phyloP scores from a whole-genome alignment of 2,888 invertebrate genomes.

The Calameuta filiformis region DNA sequence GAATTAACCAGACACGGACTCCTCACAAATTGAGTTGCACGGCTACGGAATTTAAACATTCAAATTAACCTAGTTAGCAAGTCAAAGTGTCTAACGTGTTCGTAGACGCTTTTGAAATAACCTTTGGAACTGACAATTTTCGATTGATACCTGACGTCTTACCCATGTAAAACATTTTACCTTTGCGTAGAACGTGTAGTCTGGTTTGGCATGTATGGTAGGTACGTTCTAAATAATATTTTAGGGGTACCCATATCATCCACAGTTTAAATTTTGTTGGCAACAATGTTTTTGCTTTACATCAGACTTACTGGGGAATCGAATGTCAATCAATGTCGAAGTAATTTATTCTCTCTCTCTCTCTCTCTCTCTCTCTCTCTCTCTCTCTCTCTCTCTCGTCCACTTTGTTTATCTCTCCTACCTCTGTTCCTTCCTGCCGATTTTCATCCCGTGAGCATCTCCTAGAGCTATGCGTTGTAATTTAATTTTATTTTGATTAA shows the following conservation, averaged over 20 bases:
- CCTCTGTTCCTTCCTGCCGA: neutral
- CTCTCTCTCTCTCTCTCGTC: neutral
- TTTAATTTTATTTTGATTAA: neutral
- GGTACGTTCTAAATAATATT: neutral
- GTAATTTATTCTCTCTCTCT: neutral
- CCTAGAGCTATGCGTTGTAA: neutral
- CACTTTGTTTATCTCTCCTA: neutral
- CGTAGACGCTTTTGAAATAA: slow-evolving; percentile 9
- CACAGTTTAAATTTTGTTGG: neutral
- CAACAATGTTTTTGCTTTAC: neutral
- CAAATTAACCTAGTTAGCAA: slow-evolving; percentile 63
- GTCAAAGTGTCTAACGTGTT: slow-evolving; percentile 59
- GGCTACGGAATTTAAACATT: slow-evolving; percentile 61
- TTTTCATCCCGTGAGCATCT: neutral
- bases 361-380: slow-evolving; percentile 1
- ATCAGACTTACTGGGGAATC: neutral
- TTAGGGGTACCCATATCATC: neutral
- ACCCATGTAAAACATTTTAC: neutral
- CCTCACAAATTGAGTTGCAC: slow-evolving; percentile 61
- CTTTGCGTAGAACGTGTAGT: neutral
- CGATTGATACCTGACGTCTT: slow-evolving; percentile 33
- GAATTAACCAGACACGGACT: slow-evolving; percentile 54
- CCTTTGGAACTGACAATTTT: slow-evolving; percentile 32
- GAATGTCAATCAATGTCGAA: neutral
- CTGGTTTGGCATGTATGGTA: neutral